Evolutionary conservation across 2,888 invertebrate genomes (phyloP).

Genomic region (Drosophila neonasuta): DNA sequence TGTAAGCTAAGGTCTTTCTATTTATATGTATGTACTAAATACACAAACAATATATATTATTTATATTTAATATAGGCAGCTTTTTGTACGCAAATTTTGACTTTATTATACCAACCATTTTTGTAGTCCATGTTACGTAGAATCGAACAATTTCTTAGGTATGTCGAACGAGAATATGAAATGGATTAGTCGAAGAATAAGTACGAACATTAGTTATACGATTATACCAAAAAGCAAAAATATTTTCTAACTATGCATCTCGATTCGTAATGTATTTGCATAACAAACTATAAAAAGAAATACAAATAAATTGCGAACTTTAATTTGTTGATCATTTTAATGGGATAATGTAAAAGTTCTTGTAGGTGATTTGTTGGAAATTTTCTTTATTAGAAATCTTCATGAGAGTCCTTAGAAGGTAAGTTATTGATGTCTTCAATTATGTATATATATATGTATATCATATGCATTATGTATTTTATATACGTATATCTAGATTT

Average conservation of each 20-base stretch:
- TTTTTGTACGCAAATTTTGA: slow-evolving; percentile 44
- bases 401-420: slow-evolving; percentile 36
- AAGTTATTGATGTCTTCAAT: slow-evolving; percentile 25
- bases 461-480: slow-evolving; percentile 26
- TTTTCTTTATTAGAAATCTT: slow-evolving; percentile 50
- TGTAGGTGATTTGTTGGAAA: slow-evolving; percentile 8
- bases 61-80: slow-evolving; percentile 34
- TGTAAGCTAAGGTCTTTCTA: slow-evolving; percentile 47
- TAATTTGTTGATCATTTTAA: neutral
- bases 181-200: slow-evolving; percentile 15
- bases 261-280: slow-evolving; percentile 21
- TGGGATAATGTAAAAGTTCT: neutral
- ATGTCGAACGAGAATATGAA: slow-evolving; percentile 12
- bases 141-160: slow-evolving; percentile 9
- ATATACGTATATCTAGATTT: slow-evolving; percentile 20
- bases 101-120: slow-evolving; percentile 26
- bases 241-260: slow-evolving; percentile 35
- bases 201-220: slow-evolving; percentile 53
- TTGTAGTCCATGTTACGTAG: slow-evolving; percentile 47
- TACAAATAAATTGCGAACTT: slow-evolving; percentile 23
- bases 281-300: slow-evolving; percentile 9
- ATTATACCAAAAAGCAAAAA: slow-evolving; percentile 56
- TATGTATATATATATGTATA: slow-evolving; percentile 18
- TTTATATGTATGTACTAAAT: slow-evolving; percentile 33
- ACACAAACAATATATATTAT: slow-evolving; percentile 15